These are phyloP conservation scores for Ypsolopha sequella DNA, from an alignment of 2,888 invertebrate genomes.

Conservation along the genomic window DNA sequence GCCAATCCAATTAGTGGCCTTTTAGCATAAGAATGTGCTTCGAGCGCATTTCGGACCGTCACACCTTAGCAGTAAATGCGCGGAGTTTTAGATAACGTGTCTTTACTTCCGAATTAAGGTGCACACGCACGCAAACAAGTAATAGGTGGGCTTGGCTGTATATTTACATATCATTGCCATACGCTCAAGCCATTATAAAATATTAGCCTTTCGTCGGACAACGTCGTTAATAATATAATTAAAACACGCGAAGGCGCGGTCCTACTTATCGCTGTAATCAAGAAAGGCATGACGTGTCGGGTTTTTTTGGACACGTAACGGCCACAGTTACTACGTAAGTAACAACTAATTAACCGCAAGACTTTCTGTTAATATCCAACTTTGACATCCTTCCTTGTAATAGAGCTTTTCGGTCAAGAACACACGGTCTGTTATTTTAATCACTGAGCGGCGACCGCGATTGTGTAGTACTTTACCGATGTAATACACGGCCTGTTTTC, in stretches of 20 bases:
- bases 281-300: constrained; percentile 32
- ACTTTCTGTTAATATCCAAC: no score
- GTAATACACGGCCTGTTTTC: constrained; percentile 19
- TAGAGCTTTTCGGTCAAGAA: no score
- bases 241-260: constrained; percentile 66
- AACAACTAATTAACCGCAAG: no score
- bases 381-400: no score
- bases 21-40: constrained; percentile 36
- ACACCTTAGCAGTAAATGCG: constrained; percentile 28
- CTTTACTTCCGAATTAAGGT: constrained; percentile 62
- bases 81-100: constrained; percentile 50
- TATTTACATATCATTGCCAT: constrained; percentile 71
- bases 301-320: constrained; percentile 1
- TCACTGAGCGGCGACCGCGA: no score
- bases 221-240: constrained; percentile 69
- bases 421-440: no score
- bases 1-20: constrained; percentile 28
- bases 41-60: constrained; percentile 38
- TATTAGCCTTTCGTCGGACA: constrained; percentile 61
- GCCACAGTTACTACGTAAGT: neutral
- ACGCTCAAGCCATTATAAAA: constrained; percentile 58
- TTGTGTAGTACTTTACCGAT: no score
- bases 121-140: constrained; percentile 52
- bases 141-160: constrained; percentile 57
- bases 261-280: constrained; percentile 56